phyloP scores from a whole-genome alignment of 2,888 invertebrate genomes.

The Smittia sp. region DNA sequence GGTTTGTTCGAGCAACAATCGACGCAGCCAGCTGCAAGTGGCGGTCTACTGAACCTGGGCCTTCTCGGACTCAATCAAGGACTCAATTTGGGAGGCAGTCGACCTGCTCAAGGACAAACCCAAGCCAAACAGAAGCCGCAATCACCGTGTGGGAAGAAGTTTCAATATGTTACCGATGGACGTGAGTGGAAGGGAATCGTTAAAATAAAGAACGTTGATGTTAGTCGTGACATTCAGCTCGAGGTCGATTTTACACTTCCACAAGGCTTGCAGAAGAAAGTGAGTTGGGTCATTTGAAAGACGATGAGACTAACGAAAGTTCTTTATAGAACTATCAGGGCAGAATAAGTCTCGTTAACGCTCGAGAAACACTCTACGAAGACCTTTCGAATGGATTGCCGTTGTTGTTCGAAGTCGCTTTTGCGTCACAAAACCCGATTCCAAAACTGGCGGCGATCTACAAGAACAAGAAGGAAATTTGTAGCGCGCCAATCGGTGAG shows the following conservation, averaged over 20 bases:
- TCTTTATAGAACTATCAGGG: slow-evolving; percentile 2
- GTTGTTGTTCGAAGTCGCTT: not conserved
- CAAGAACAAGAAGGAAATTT: slow-evolving; percentile 4
- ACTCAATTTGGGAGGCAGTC: not conserved
- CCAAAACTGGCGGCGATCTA: slow-evolving; percentile 27
- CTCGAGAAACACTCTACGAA: not conserved
- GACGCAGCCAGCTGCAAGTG: not conserved
- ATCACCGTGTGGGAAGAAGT: slow-evolving; percentile 15
- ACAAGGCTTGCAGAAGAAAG: not conserved
- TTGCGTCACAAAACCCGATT: slow-evolving; percentile 30
- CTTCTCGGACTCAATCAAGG: not conserved
- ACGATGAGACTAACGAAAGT: not conserved
- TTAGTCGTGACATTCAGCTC: not conserved
- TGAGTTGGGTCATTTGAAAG: not conserved
- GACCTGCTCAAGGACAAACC: not conserved
- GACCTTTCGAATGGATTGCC: slow-evolving; percentile 27
- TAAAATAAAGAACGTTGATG: not conserved
- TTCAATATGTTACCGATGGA: slow-evolving; percentile 29
- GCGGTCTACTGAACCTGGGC: not conserved
- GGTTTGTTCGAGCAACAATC: not conserved
- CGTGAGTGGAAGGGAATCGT: slow-evolving; percentile 21
- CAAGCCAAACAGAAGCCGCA: too few relatives aligned
- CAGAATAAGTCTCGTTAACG: slow-evolving; percentile 21
- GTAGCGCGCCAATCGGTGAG: not conserved
- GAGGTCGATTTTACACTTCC: slow-evolving; percentile 13